Evolutionary conservation across 92 coral and sea anemone species (phyloP), one percentile per base, ranked within the genome.

Genomic region (Actinostola sp.): DNA sequence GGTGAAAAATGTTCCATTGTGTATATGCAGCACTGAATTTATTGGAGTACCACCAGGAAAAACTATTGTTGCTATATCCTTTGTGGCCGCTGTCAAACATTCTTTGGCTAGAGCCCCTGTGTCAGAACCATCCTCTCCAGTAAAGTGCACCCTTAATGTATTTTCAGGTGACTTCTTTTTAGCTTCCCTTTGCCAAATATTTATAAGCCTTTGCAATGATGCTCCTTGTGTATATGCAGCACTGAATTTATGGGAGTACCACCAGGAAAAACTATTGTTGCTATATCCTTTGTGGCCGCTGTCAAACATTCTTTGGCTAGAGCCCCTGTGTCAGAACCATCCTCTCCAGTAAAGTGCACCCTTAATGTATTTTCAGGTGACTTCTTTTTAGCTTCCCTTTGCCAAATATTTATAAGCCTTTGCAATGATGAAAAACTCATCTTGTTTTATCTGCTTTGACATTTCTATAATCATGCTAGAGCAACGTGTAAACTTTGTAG

Each of bases 281-380:
- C 89, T 12, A 84, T 84, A 21, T 84, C 89, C 55, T 36, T 49
- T 54, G 53, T 54, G 38, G 75, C 83, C 24, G 58, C 36, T 26
- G 83, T 65, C 23, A 86, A 54, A 55, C 75, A 86, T 58, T 86
- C 84, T 59, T 84, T 66, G 1, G 80, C 82, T 56, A 80, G 62
- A 51, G 82, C 91, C 30, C 87, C 91, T 33, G 72, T 68, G 64
- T 86, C 91, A n/a, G n/a, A n/a, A n/a, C n/a, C n/a, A n/a, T n/a
- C n/a, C n/a, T n/a, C n/a, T 45, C 89, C 85, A 39, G 77, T 77
- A 75, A 80, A 85, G 75, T 74, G 82, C 27, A 80, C 86, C 58
- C 72, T 74, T 42, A 80, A 50, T 52, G 42, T 38, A 26, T 85
- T 80, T 51, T 74, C 81, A 16, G 90, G 86, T 20, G 76, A 43